Conservation (phyloP, 2,797 vertebrate species). For the Ctenopoma kingsleyae region DNA sequence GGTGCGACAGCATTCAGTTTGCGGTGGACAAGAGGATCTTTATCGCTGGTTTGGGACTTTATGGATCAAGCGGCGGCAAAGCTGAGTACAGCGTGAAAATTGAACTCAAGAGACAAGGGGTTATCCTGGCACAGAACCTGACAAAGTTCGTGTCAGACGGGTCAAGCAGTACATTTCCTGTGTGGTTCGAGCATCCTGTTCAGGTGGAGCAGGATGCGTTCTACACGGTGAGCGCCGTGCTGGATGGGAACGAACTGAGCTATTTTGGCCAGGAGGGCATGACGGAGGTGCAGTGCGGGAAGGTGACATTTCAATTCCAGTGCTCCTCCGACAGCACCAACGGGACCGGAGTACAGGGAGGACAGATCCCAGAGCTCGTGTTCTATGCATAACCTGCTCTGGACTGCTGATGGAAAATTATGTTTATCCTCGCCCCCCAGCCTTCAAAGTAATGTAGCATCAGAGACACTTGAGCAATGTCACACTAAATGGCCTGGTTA, state of each 20-base stretch:
- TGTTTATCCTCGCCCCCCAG: conserved; percentile 49
- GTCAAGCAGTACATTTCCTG: conserved; percentile 92
- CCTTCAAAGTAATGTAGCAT: conserved; percentile 82
- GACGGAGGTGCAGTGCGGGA: conserved; percentile 97
- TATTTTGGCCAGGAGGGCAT: conserved; percentile 99
- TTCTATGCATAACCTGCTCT: conserved; percentile 90
- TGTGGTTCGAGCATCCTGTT: conserved; percentile 97
- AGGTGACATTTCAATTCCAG: conserved; percentile 98
- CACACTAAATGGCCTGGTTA: conserved; percentile 79
- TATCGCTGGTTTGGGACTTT: conserved; percentile 93
- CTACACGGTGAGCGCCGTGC: conserved; percentile 94
- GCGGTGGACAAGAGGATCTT: conserved; percentile 95
- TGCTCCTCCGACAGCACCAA: conserved; percentile 99
- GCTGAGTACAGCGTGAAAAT: conserved; percentile 94
- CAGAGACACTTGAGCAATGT: conserved; percentile 76
- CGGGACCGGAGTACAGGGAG: conserved; percentile 97
- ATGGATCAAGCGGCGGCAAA: conserved; percentile 94
- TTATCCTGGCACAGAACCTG: conserved; percentile 90
- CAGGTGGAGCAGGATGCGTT: conserved; percentile 96
- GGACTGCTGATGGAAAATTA: conserved; percentile 56
- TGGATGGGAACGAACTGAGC: conserved; percentile 97
- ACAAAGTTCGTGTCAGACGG: conserved; percentile 94
- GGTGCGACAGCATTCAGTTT: conserved; percentile 98
- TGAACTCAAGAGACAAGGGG: conserved; percentile 95
- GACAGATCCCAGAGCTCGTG: conserved; percentile 98